These are phyloP conservation scores for Bolinopsis microptera DNA, from an alignment of 37 sponge, comb jelly and placozoan genomes.

Conservation along the genomic window DNA sequence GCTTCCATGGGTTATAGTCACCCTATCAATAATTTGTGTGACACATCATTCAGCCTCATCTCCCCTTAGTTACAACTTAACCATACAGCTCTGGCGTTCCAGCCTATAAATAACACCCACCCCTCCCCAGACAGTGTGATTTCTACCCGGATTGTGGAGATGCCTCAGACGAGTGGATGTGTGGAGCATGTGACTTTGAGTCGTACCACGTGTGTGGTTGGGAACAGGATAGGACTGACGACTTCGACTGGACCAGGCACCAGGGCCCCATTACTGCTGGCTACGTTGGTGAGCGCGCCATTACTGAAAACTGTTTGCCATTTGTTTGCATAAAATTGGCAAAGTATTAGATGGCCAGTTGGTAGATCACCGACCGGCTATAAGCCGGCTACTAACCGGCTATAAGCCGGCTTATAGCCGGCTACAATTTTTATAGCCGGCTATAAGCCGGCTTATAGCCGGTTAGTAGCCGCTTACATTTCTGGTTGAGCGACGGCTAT, in stretches of 20 bases:
- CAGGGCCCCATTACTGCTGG: conserved; percentile 9
- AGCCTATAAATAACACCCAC: neutral
- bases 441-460: too few relatives aligned
- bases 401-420: too few relatives aligned
- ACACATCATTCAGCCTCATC: too few relatives aligned
- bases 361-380: too few relatives aligned
- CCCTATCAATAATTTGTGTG: too few relatives aligned
- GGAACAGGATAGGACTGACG: conserved; percentile 43
- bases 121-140: conserved; percentile 31
- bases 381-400: too few relatives aligned
- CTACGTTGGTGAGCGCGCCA: conserved; percentile 3
- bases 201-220: conserved; percentile 60
- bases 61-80: too few relatives aligned
- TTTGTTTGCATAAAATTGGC: neutral
- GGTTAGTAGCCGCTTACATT: too few relatives aligned
- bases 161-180: conserved; percentile 51
- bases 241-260: conserved; percentile 64
- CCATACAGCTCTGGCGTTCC: too few relatives aligned
- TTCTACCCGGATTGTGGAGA: conserved; percentile 63
- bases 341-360: neutral
- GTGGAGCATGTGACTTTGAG: conserved; percentile 67
- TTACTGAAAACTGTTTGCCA: neutral
- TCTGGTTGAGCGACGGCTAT: too few relatives aligned
- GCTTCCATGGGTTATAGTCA: too few relatives aligned
- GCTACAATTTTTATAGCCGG: too few relatives aligned